Evolutionary conservation across 1,140 invertebrate species (phyloP), one percentile per base, ranked within the genome.

Genomic region (Andrena cerasifolii): DNA sequence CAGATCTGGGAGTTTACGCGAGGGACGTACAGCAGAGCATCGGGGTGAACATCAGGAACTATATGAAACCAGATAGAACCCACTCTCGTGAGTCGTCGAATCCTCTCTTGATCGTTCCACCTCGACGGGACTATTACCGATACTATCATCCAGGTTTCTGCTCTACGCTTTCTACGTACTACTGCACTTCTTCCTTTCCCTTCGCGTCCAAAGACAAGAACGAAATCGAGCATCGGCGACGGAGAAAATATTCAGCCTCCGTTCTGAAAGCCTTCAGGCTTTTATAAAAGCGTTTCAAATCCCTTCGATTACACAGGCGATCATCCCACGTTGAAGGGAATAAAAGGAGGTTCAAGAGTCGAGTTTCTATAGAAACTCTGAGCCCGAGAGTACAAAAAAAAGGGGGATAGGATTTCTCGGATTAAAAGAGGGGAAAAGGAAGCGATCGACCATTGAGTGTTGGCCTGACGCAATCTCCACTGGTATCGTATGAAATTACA

Each of bases 1-100:
- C 93, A 7, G 95, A 96, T 77, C 89, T 94, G 14, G 94, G 95
- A 31, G 94, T 97, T 45, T 97, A 96, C 85, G 96, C 96, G 14
- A 95, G 96, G 68, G 96, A 96, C 87, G 95, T 97, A 77, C 96
- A 97, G 90, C 96, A 97, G 91, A 95, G 95, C 26, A 96, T 97
- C 61, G 96, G 96, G 24, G 95, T 97, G 4, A 95, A 95, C 82
- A 96, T 97, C 78, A 94, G 95, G 83, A 97, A 96, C 89, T 96
- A 95, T 83, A 93, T 95, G 84, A 94, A 94, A 90, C 93, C 90
- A 79, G 87, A 90, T 16, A 94, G 91, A 84, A 93, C 87, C 63
- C 89, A 88, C 85, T 84, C 81, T 83, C 84, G 82, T 87, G 87
- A 88, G 84, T 80, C 83, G 65, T 47, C 78, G 33, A 82, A 86